These are phyloP conservation scores for Glandiceps talaboti DNA, from an alignment of 53 echinoderm and acorn worm species.

Conservation along the genomic window DNA sequence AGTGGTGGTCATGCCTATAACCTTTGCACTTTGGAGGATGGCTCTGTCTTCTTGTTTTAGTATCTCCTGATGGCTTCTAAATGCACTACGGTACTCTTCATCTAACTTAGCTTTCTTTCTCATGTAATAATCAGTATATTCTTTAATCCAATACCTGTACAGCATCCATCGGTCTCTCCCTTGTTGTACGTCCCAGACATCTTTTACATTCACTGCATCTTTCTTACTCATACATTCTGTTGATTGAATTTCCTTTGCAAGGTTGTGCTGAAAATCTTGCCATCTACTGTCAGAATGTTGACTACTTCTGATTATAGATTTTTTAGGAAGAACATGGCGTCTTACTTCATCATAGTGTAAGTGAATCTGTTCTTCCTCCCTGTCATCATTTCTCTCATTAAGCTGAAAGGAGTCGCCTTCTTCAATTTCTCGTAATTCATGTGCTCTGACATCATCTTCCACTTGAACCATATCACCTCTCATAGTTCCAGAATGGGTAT, in stretches of 20 bases:
- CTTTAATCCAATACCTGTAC: conserved; percentile 31
- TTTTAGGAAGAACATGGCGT: neutral
- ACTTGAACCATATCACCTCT: neutral
- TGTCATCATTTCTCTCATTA: neutral
- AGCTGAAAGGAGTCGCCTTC: neutral
- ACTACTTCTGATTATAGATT: neutral
- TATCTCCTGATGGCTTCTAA: neutral
- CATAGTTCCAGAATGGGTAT: neutral
- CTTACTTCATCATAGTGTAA: neutral
- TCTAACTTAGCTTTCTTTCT: neutral
- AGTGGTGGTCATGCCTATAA: conserved; percentile 83
- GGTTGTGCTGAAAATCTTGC: neutral
- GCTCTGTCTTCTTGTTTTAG: conserved; percentile 14
- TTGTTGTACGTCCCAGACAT: conserved; percentile 14
- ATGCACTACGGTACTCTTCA: neutral
- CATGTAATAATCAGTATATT: neutral
- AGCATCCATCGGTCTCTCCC: conserved; percentile 29
- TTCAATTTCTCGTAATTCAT: neutral
- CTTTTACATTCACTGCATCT: conserved; percentile 13
- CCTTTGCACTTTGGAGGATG: conserved; percentile 28
- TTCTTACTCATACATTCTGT: conserved; percentile 33
- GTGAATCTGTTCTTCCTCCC: neutral
- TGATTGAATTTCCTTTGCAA: neutral
- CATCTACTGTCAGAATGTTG: neutral
- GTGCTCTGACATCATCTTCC: neutral